phyloP scores from a whole-genome alignment of 2,113 vertebrate genomes.

The Macrotis lagotis region DNA sequence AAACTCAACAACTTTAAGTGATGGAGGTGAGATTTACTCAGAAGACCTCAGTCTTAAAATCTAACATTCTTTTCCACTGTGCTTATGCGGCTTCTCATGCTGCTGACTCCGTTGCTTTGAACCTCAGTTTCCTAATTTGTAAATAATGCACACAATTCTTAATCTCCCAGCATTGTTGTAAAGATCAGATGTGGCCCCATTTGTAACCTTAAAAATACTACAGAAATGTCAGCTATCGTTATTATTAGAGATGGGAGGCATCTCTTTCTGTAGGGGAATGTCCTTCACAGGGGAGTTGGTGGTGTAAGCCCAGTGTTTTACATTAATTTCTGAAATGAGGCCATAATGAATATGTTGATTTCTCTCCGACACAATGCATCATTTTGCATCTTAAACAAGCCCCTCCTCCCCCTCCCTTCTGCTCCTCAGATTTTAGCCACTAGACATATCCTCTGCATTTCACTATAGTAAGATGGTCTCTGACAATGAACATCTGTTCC shows the following conservation, averaged over 20 bases:
- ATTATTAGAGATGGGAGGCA: background rate
- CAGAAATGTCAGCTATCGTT: background rate
- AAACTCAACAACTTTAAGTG: background rate
- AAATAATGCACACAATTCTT: background rate
- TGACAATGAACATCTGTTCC: conserved; percentile 20
- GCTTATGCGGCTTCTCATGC: background rate
- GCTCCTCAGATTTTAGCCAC: background rate
- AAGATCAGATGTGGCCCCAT: background rate
- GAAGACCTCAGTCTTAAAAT: background rate
- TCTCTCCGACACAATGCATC: background rate
- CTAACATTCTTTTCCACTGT: background rate
- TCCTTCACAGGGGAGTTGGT: background rate
- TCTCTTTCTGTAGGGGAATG: background rate
- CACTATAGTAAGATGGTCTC: background rate
- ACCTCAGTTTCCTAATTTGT: background rate
- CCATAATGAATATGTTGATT: background rate
- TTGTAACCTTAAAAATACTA: background rate
- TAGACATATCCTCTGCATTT: background rate
- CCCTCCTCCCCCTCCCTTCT: background rate
- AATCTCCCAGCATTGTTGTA: background rate
- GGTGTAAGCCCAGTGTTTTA: background rate
- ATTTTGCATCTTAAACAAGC: background rate
- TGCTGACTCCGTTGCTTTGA: background rate
- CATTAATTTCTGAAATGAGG: background rate
- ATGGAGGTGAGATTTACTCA: background rate